A percentile compares a stretch with the other conserved stretches of the same genome.
These are phyloP conservation scores for Dyspetes luteomarginatus DNA, from an alignment of 2,888 invertebrate genomes.

Conservation along the genomic window DNA sequence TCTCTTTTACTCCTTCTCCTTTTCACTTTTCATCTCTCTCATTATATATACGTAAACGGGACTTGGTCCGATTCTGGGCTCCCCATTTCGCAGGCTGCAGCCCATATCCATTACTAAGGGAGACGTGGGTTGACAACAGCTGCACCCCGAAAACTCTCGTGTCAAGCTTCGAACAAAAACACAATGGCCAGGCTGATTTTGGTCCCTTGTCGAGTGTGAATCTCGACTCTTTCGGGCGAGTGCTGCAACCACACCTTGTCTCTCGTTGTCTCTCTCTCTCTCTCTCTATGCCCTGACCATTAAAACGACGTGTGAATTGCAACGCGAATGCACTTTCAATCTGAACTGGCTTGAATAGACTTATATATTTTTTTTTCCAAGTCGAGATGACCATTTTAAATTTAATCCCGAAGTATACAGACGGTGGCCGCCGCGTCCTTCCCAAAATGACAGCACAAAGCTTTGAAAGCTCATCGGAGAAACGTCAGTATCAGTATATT, in stretches of 20 bases:
- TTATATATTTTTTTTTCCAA: conserved; percentile 10
- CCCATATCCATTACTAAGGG: conserved; percentile 73
- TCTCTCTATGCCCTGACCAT: conserved; percentile 4
- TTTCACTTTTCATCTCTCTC: not conserved
- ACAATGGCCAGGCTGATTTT: conserved; percentile 75
- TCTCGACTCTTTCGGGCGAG: conserved; percentile 47
- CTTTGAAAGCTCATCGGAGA: not conserved
- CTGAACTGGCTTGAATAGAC: not conserved
- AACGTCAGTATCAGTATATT: conserved; percentile 18
- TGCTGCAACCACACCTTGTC: not conserved
- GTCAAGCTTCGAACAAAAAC: conserved; percentile 74
- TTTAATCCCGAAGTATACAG: not conserved
- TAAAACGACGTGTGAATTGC: conserved; percentile 12
- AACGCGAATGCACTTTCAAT: conserved; percentile 31
- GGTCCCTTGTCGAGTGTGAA: conserved; percentile 67
- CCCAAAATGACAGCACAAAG: not conserved
- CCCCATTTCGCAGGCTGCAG: conserved; percentile 68
- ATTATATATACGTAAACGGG: conserved; percentile 19
- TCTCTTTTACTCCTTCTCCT: not conserved
- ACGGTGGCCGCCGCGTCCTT: not conserved
- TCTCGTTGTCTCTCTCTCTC: not conserved
- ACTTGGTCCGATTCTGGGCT: conserved; percentile 52
- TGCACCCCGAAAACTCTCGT: conserved; percentile 67
- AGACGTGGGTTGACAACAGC: conserved; percentile 74
- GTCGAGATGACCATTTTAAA: not conserved